phyloP scores from a whole-genome alignment of 2,113 vertebrate species.

The Apaloderma vittatum region DNA sequence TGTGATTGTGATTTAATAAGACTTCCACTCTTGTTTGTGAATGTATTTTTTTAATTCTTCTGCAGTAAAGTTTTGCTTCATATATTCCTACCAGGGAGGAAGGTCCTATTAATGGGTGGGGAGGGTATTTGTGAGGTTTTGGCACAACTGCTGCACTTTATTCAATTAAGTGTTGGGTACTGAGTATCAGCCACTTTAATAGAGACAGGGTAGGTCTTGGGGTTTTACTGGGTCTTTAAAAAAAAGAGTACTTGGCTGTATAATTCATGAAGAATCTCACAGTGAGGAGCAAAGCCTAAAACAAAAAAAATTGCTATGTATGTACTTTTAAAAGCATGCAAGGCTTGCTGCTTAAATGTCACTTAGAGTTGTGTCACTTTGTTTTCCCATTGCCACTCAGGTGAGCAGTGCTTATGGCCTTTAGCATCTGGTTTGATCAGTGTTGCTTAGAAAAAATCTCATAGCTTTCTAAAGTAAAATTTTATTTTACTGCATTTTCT shows the following conservation, averaged over 20 bases:
- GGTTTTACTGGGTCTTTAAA: neutral
- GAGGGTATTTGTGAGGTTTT: neutral
- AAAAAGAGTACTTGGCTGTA: neutral
- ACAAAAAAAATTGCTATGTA: neutral
- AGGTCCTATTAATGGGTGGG: neutral
- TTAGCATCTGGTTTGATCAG: neutral
- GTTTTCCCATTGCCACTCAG: neutral
- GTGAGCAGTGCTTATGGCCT: neutral
- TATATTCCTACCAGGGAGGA: neutral
- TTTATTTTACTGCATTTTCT: neutral
- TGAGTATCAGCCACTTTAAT: accelerated
- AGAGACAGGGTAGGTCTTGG: neutral
- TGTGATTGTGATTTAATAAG: neutral
- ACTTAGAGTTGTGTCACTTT: neutral
- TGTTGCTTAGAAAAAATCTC: neutral
- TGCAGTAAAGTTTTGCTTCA: neutral
- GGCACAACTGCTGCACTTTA: neutral
- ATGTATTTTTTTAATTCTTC: neutral
- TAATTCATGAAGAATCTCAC: neutral
- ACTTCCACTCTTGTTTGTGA: neutral
- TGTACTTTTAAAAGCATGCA: neutral
- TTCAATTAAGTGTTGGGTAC: neutral
- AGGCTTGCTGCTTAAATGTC: neutral
- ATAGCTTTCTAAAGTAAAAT: neutral
- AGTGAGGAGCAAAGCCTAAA: neutral